Percentiles rank a stretch among this genome's conserved stretches.
phyloP scores from a whole-genome alignment of 2,113 vertebrate genomes.

The Centropristis striata region DNA sequence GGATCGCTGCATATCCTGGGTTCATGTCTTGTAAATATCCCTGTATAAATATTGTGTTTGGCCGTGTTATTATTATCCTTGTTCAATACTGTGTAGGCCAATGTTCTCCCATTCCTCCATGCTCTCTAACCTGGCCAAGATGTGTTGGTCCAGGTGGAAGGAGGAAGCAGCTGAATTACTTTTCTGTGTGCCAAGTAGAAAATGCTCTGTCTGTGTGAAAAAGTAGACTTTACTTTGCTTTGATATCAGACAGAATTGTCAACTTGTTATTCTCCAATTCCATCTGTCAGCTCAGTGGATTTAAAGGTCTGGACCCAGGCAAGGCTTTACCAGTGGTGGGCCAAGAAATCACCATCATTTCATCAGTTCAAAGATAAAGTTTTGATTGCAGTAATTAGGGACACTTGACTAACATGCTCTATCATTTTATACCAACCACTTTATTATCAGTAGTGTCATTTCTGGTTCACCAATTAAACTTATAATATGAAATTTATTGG shows the following conservation, averaged over 20 bases:
- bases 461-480: not conserved
- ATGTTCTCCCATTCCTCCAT: not conserved
- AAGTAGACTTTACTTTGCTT: no score
- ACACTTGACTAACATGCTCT: not conserved
- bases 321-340: not conserved
- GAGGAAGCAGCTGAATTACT: not conserved
- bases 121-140: not conserved
- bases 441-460: not conserved
- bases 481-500: no score
- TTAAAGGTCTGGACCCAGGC: no score
- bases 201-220: not conserved
- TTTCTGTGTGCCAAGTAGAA: not conserved
- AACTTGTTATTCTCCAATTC: no score
- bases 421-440: not conserved
- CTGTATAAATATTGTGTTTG: constrained; percentile 29
- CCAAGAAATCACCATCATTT: not conserved
- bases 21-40: constrained; percentile 11
- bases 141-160: not conserved
- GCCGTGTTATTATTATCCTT: constrained; percentile 27
- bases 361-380: not conserved
- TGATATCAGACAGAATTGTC: no score
- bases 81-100: constrained; percentile 14
- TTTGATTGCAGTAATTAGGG: not conserved
- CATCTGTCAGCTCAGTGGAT: no score
- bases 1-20: constrained; percentile 4